Conservation (phyloP, 1,140 invertebrate species). For the Neuroterus valhalla region DNA sequence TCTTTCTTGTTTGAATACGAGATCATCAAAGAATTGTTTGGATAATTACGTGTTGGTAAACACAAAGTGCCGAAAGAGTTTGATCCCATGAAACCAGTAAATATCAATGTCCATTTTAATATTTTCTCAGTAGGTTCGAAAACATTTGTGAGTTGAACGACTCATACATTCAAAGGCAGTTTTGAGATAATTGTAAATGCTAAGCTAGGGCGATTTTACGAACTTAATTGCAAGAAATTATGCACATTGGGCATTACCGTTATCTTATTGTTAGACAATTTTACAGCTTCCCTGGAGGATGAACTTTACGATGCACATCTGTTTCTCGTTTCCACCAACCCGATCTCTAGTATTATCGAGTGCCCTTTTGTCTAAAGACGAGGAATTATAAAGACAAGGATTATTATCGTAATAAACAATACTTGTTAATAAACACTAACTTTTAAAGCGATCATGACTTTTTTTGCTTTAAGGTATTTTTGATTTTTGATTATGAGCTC, state of each 20-base stretch:
- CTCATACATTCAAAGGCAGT: background rate
- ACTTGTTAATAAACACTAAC: too few relatives aligned
- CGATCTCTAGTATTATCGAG: background rate
- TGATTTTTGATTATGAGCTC: too few relatives aligned
- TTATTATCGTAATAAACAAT: too few relatives aligned
- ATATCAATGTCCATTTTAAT: background rate
- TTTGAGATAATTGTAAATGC: constrained; percentile 14
- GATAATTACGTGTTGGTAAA: too few relatives aligned
- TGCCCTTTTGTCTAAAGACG: background rate
- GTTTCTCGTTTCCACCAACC: constrained; percentile 4
- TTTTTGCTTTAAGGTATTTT: too few relatives aligned
- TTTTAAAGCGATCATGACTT: too few relatives aligned
- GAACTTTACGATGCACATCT: constrained; percentile 3
- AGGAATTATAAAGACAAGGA: background rate
- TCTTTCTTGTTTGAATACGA: too few relatives aligned
- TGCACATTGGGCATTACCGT: constrained; percentile 25
- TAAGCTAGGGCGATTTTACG: background rate
- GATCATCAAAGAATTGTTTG: too few relatives aligned
- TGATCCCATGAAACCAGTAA: background rate
- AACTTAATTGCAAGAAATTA: constrained; percentile 22
- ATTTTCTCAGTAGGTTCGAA: background rate
- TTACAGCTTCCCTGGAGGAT: constrained; percentile 1
- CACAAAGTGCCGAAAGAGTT: constrained; percentile 1
- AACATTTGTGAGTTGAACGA: constrained; percentile 5
- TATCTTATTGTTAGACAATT: constrained; percentile 14